A percentile compares a stretch with the other conserved stretches of the same genome.
phyloP scores from a whole-genome alignment of 1,140 invertebrate species.

The Bombyx mori region DNA sequence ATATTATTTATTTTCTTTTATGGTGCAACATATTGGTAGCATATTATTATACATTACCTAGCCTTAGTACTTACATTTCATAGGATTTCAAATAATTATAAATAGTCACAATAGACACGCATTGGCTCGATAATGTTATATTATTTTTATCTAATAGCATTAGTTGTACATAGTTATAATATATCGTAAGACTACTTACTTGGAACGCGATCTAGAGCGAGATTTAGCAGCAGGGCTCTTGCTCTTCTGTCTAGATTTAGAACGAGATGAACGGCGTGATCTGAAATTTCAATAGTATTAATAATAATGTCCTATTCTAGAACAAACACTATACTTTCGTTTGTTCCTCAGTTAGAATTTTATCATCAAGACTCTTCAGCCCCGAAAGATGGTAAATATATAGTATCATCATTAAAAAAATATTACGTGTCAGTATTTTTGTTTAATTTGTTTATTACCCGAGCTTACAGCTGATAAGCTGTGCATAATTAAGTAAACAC shows the following conservation, averaged over 20 bases:
- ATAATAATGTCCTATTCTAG: background rate
- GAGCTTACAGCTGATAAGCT: too few species aligned
- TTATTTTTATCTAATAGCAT: too few species aligned
- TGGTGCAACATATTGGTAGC: too few species aligned
- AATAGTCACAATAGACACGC: too few species aligned
- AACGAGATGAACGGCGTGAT: conserved; percentile 75
- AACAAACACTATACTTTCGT: background rate
- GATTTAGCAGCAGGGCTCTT: conserved; percentile 81
- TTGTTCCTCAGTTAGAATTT: conserved; percentile 32
- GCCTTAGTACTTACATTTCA: too few species aligned
- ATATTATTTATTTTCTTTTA: too few species aligned
- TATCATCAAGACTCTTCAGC: conserved; percentile 65
- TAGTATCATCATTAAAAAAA: conserved; percentile 53
- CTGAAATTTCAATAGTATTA: conserved; percentile 25
- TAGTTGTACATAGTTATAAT: background rate
- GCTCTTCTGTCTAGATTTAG: conserved; percentile 80
- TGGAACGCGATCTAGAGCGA: conserved; percentile 74
- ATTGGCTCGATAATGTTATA: too few species aligned
- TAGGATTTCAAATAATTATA: too few species aligned
- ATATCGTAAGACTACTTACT: conserved; percentile 42
- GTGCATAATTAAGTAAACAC: too few species aligned
- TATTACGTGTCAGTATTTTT: too few species aligned
- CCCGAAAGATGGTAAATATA: conserved; percentile 70
- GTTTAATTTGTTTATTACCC: too few species aligned
- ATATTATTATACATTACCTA: too few species aligned